A percentile compares a stretch with the other conserved stretches of the same genome.
Conservation (phyloP, 92 coral and sea anemone genomes). For the Epizoanthus fatuus region DNA sequence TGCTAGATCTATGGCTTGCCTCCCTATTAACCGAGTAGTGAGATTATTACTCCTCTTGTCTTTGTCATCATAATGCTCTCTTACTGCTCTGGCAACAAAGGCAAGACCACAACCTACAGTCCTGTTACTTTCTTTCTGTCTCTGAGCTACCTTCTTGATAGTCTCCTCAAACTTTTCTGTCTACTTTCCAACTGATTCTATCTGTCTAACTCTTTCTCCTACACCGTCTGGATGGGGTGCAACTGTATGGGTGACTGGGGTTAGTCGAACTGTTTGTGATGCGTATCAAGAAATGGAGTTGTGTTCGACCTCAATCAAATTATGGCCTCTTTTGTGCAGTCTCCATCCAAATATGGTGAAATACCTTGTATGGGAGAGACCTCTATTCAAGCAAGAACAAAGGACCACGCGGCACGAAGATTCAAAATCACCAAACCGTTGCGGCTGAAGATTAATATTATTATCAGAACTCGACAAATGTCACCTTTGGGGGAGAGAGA, state of each 20-base stretch:
- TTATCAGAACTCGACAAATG: too few relatives aligned
- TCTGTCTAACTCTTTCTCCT: constrained; percentile 45
- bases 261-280: background rate
- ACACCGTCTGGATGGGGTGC: constrained; percentile 45
- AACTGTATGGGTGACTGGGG: background rate
- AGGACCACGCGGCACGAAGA: too few relatives aligned
- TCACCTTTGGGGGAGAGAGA: too few relatives aligned
- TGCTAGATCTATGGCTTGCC: too few relatives aligned
- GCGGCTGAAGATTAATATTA: too few relatives aligned
- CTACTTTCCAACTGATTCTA: constrained; percentile 23
- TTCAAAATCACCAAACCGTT: too few relatives aligned
- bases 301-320: too few relatives aligned
- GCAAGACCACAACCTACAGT: constrained; percentile 72
- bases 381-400: too few relatives aligned
- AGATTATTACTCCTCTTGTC: constrained; percentile 65
- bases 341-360: too few relatives aligned
- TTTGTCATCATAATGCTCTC: constrained; percentile 64
- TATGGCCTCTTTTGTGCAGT: too few relatives aligned
- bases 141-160: constrained; percentile 4
- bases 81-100: constrained; percentile 49
- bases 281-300: background rate
- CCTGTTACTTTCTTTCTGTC: background rate
- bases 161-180: constrained; percentile 5
- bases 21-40: background rate
- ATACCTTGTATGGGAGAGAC: too few relatives aligned